Conservation (phyloP, 2,888 invertebrate genomes). For the Tenthredo livida region DNA sequence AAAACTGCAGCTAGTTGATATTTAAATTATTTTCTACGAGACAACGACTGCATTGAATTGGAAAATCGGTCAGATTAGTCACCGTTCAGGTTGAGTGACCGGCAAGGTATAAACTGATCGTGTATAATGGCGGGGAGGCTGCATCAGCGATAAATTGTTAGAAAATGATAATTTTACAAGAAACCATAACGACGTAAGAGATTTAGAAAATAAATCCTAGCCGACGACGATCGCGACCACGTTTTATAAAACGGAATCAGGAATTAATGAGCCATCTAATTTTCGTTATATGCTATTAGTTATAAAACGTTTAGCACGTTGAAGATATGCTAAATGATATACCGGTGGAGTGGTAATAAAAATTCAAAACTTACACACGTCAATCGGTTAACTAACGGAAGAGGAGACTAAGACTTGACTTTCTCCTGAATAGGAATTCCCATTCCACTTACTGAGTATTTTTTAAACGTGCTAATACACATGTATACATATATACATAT, state of each 20-base stretch:
- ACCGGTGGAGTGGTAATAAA: neutral
- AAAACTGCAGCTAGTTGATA: neutral
- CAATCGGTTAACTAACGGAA: neutral
- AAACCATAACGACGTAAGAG: constrained; percentile 18
- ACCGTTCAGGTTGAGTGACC: neutral
- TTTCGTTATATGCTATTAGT: neutral
- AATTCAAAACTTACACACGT: constrained; percentile 6
- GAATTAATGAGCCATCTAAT: neutral
- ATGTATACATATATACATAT: neutral
- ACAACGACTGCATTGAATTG: constrained; percentile 16
- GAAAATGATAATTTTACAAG: constrained; percentile 4
- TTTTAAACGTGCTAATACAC: neutral
- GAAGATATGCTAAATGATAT: neutral
- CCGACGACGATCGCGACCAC: neutral
- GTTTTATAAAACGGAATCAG: neutral
- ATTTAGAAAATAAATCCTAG: neutral
- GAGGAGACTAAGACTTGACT: neutral
- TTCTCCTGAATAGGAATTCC: constrained; percentile 14
- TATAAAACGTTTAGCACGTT: neutral
- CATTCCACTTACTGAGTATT: neutral
- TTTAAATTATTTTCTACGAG: neutral
- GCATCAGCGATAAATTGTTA: neutral
- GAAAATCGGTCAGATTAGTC: constrained; percentile 33
- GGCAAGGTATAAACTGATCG: neutral
- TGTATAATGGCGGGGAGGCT: neutral